Conservation (phyloP, 2,113 vertebrate species). For the Etheostoma cragini region DNA sequence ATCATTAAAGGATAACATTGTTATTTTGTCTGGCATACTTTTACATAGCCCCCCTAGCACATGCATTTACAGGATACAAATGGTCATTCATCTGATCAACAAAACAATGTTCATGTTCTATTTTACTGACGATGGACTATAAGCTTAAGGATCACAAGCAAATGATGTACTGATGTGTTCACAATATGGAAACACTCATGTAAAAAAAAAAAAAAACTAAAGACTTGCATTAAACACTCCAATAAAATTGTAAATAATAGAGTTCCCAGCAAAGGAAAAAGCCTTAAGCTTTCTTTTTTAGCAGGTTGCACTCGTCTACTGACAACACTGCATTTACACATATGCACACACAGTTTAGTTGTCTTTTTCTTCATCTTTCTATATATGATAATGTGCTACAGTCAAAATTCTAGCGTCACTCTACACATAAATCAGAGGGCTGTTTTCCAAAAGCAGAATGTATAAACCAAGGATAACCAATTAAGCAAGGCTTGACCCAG, state of each 20-base stretch:
- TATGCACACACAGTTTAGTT: no score
- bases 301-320: neutral
- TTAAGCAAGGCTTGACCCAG: no score
- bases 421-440: no score
- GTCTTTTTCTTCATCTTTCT: neutral
- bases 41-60: constrained; percentile 13
- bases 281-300: neutral
- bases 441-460: no score
- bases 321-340: neutral
- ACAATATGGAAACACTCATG: neutral
- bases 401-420: neutral
- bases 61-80: constrained; percentile 15
- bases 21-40: constrained; percentile 44
- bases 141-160: neutral
- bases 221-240: neutral
- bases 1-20: constrained; percentile 55
- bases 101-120: neutral
- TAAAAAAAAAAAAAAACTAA: neutral
- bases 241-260: constrained; percentile 14
- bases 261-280: neutral
- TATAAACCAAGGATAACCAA: no score
- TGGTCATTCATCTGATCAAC: constrained; percentile 1
- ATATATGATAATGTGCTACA: neutral
- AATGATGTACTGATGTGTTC: neutral
- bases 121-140: neutral